Percentiles rank a stretch among this genome's conserved stretches.
Conservation (phyloP, 1,140 invertebrate genomes). For the Aphis craccivora region DNA sequence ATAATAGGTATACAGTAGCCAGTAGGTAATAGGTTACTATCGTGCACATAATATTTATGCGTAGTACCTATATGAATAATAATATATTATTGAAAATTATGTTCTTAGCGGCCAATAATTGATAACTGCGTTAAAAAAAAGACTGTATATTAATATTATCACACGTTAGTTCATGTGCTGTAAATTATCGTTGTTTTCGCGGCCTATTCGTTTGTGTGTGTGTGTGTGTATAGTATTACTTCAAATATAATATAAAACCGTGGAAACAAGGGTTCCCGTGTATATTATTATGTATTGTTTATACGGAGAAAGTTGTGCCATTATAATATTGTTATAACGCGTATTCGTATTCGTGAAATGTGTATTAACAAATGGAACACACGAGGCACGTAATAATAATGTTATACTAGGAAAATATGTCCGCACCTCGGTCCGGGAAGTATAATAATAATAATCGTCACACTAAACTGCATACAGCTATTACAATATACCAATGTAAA, state of each 20-base stretch:
- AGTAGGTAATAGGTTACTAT: too few relatives aligned
- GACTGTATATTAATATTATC: too few relatives aligned
- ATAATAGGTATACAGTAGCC: too few relatives aligned
- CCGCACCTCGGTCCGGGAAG: neutral
- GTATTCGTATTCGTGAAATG: neutral
- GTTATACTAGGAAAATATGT: neutral
- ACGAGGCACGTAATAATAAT: neutral
- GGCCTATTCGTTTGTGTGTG: neutral
- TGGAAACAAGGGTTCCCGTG: neutral
- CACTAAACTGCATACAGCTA: neutral
- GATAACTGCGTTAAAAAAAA: neutral
- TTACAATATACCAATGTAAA: neutral
- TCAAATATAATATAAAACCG: neutral
- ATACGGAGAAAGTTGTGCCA: conserved; percentile 21
- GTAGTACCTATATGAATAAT: too few relatives aligned
- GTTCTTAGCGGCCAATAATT: neutral
- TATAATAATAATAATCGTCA: neutral
- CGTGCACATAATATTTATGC: too few relatives aligned
- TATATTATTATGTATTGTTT: neutral
- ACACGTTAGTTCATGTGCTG: neutral
- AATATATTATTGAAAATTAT: neutral
- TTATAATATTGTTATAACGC: neutral
- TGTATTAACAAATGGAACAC: neutral
- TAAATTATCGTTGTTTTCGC: neutral
- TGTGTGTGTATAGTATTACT: neutral